Evolutionary conservation across 2,113 vertebrate genomes (phyloP).

Genomic region (Parus major): DNA sequence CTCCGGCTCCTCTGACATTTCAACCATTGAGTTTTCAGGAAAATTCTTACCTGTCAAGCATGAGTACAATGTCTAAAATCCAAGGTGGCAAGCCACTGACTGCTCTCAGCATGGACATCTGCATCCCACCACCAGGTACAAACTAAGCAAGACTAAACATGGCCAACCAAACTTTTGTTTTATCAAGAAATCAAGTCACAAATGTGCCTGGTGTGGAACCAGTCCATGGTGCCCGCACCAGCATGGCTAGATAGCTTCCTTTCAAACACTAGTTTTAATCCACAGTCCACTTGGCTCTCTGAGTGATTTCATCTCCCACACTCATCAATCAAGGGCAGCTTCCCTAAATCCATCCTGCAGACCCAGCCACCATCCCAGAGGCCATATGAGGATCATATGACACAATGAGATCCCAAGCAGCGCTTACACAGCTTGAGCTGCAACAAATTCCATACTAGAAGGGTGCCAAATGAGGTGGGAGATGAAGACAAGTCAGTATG

Average conservation of each 20-base stretch:
- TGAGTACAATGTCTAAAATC: accelerated
- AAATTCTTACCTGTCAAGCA: background rate
- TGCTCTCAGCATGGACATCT: background rate
- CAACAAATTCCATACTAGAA: background rate
- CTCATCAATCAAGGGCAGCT: background rate
- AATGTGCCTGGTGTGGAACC: background rate
- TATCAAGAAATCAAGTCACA: background rate
- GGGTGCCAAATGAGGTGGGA: background rate
- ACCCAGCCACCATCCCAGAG: background rate
- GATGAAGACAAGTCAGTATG: background rate
- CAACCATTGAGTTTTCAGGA: background rate
- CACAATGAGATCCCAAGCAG: background rate
- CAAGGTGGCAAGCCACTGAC: background rate
- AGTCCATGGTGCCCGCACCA: background rate
- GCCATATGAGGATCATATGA: background rate
- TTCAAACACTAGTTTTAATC: background rate
- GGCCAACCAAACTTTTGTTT: background rate
- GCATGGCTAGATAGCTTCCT: background rate
- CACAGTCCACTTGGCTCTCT: background rate
- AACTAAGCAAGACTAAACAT: background rate
- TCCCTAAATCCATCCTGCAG: background rate
- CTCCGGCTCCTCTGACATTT: accelerated
- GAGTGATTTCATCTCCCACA: background rate
- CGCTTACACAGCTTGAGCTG: accelerated
- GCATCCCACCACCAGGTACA: background rate